These are phyloP conservation scores for Mizuhopecten yessoensis DNA, from an alignment of 1,140 invertebrate genomes.

Conservation along the genomic window DNA sequence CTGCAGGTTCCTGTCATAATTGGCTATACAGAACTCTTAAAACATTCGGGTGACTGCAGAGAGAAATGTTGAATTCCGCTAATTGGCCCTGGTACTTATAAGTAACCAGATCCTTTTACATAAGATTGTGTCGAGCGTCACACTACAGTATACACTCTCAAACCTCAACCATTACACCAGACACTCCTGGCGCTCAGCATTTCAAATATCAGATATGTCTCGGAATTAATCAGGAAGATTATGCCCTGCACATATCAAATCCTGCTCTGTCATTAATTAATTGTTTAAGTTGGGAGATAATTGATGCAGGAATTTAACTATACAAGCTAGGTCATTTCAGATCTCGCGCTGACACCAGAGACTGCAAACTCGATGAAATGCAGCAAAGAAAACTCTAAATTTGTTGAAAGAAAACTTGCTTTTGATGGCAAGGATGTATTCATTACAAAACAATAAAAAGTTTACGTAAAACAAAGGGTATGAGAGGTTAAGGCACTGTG, in stretches of 20 bases:
- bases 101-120: slow-evolving; percentile 24
- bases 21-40: slow-evolving; percentile 10
- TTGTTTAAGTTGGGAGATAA: background rate
- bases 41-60: slow-evolving; percentile 9
- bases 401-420: too few species aligned
- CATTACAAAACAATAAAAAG: too few species aligned
- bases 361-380: background rate
- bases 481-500: too few species aligned
- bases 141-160: background rate
- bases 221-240: slow-evolving; percentile 15
- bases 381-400: background rate
- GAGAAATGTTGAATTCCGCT: slow-evolving; percentile 9
- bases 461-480: too few species aligned
- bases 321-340: background rate
- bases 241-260: background rate
- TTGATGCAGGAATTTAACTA: background rate
- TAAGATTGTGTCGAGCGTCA: slow-evolving; percentile 33
- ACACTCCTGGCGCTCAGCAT: background rate
- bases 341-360: background rate
- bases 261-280: slow-evolving; percentile 9
- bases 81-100: background rate
- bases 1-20: slow-evolving; percentile 25
- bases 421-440: too few species aligned
- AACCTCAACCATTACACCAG: background rate
- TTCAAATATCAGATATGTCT: slow-evolving; percentile 19